These are phyloP conservation scores for Drosophila mimetica DNA, from an alignment of 2,888 invertebrate genomes.

Conservation along the genomic window DNA sequence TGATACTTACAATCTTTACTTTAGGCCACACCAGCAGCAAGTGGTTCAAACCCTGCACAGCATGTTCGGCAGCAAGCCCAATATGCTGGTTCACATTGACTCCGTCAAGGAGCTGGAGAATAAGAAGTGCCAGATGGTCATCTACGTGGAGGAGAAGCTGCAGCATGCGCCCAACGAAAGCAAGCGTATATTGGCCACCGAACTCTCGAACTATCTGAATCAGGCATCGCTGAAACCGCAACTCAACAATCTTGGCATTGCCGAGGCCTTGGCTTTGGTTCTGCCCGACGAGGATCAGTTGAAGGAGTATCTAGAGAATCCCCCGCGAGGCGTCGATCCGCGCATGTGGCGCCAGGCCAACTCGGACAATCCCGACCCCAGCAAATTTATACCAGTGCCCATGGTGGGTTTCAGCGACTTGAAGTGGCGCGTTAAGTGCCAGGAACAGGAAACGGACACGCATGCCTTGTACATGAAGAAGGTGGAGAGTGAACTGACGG, in stretches of 20 bases:
- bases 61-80: conserved; percentile 93
- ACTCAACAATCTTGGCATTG: conserved; percentile 89
- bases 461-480: conserved; percentile 93
- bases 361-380: conserved; percentile 96
- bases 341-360: conserved; percentile 98
- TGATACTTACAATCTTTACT: not conserved
- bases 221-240: conserved; percentile 90
- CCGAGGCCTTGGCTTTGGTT: conserved; percentile 89
- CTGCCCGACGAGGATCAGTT: conserved; percentile 91
- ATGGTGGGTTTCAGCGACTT: conserved; percentile 94
- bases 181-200: conserved; percentile 89
- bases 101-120: conserved; percentile 92
- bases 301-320: conserved; percentile 94
- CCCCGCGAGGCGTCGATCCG: conserved; percentile 96
- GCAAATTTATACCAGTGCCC: conserved; percentile 95
- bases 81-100: conserved; percentile 91
- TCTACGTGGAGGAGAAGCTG: conserved; percentile 90
- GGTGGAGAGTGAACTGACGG: conserved; percentile 91
- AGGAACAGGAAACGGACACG: conserved; percentile 92
- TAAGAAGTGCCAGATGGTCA: conserved; percentile 90
- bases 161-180: conserved; percentile 87
- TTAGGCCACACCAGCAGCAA: conserved; percentile 89
- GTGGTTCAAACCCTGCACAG: conserved; percentile 88
- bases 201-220: conserved; percentile 89
- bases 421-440: conserved; percentile 92